These are phyloP conservation scores for Pelecanus crispus DNA, from an alignment of 2,113 vertebrate species.

Conservation along the genomic window DNA sequence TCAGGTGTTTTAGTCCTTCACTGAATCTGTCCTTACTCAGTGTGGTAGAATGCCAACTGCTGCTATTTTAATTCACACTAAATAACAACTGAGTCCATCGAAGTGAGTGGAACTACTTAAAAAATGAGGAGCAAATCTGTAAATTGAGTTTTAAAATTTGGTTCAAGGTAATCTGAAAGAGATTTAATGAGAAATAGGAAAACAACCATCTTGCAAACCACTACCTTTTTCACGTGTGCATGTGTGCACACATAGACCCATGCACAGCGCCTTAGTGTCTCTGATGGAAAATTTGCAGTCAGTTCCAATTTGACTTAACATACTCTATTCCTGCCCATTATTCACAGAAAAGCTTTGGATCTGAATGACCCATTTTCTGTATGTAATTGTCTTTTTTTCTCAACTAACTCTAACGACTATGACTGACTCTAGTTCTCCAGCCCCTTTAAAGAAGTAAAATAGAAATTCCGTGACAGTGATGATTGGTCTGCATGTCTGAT, in stretches of 20 bases:
- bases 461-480: not conserved
- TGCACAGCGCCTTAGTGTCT: not conserved
- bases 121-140: not conserved
- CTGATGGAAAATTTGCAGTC: not conserved
- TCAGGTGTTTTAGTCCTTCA: not conserved
- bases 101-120: not conserved
- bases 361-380: not conserved
- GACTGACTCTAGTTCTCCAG: not conserved
- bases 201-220: not conserved
- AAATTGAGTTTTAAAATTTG: not conserved
- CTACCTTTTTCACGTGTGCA: fast-evolving
- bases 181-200: not conserved
- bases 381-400: not conserved
- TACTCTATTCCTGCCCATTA: not conserved
- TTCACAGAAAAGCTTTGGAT: not conserved
- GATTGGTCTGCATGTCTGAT: not conserved
- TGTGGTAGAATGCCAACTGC: not conserved
- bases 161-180: not conserved
- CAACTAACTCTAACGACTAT: not conserved
- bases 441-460: not conserved
- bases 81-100: not conserved
- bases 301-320: not conserved
- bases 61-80: not conserved
- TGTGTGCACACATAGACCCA: fast-evolving
- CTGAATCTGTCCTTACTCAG: not conserved